Percentiles rank a stretch among this genome's conserved stretches.
These are phyloP conservation scores for Ammospiza caudacuta DNA, from an alignment of 2,113 vertebrate species.

Conservation along the genomic window DNA sequence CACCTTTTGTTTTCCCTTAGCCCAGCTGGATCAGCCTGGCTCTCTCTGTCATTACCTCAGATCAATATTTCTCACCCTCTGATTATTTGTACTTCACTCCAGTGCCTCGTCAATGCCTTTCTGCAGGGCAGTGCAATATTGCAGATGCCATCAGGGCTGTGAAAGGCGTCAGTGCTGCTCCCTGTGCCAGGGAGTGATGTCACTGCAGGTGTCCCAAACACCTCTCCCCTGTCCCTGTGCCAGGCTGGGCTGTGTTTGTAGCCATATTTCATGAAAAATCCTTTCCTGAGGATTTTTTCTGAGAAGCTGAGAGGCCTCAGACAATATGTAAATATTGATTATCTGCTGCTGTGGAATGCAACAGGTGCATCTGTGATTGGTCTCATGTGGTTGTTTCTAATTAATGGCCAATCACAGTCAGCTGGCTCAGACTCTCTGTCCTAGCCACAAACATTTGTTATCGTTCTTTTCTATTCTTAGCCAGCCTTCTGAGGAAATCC, in stretches of 20 bases:
- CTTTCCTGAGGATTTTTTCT: too few relatives aligned
- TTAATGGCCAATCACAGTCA: too few relatives aligned
- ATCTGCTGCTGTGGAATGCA: too few relatives aligned
- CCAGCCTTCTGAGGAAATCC: too few relatives aligned
- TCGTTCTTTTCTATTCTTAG: too few relatives aligned
- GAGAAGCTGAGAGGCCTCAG: too few relatives aligned
- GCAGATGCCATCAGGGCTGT: not conserved
- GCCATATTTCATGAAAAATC: too few relatives aligned
- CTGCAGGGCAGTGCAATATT: not conserved
- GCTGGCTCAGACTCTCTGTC: too few relatives aligned
- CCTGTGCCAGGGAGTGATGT: rapidly evolving
- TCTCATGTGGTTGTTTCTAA: too few relatives aligned
- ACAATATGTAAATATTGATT: too few relatives aligned
- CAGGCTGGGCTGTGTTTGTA: rapidly evolving
- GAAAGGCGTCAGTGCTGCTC: not conserved
- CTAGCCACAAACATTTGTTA: rapidly evolving
- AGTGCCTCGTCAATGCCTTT: not conserved
- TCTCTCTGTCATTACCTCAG: not conserved
- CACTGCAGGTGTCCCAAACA: not conserved
- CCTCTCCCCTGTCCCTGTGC: not conserved
- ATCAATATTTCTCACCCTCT: not conserved
- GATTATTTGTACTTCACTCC: slow-evolving; percentile 27
- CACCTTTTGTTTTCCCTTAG: slow-evolving; percentile 4
- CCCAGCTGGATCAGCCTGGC: not conserved
- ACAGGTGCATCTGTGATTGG: too few relatives aligned